Base-by-base conservation (phyloP, 1,140 invertebrate species). In the Cecropterus lyciades region DNA sequence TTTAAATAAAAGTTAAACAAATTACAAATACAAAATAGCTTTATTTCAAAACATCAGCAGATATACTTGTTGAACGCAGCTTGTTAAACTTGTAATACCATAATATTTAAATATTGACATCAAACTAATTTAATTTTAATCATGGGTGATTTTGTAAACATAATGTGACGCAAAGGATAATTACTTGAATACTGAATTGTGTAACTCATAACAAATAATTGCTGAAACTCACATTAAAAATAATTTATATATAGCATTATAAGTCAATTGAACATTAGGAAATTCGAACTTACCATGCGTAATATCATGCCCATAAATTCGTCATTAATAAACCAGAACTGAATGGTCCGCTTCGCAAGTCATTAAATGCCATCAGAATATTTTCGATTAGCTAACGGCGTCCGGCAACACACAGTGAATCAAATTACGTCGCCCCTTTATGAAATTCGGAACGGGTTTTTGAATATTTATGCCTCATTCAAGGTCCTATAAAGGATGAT, bases 341-440 rank as follows among this genome's bases (percentile, higher is more conserved):
- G 52, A 69, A 45, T 40, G 37, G 45, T 53, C 33, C 27, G 46
- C 66, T 74, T 51, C 66, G 73, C 69, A 84, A 82, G 75, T 77
- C 53, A 87, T 84, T 79, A 80, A 87, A 87, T 84, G 80, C 75
- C 79, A 84, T 80, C 78, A 60, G 76, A 82, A 80, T 77, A 84
- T 74, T 76, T 82, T 79, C 70, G 74, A 85, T 89, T 80, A 79
- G 79, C 79, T 83, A 87, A 89, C 86, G 79, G 80, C 74, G 71
- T 75, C 70, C 55, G 69, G 70, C 68, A 72, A 79, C 82, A 81
- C 77, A 72, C 68, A 64, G 59, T 78, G 82, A 83, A 87, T 85
- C 65, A 79, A 80, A 85, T 77, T 77, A 78, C 67, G 72, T 56
- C 64, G 67, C 56, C 73, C 80, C 77, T 84, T 82, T 84, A 69